These are phyloP conservation scores for Thunnus maccoyii DNA, from an alignment of 2,113 vertebrate species.

Conservation along the genomic window DNA sequence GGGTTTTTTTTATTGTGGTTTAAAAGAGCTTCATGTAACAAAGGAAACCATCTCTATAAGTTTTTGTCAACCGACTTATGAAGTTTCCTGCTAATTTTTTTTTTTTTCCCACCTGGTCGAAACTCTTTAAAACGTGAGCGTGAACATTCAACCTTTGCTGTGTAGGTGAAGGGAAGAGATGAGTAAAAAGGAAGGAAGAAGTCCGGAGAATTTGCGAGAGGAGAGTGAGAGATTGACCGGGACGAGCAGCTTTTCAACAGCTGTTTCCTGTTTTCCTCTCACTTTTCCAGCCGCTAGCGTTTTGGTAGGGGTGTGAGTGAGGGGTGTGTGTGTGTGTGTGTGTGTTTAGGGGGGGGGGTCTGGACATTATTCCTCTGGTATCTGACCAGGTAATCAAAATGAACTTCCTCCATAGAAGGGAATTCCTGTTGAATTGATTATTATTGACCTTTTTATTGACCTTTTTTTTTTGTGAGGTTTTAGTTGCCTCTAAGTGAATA, in stretches of 20 bases:
- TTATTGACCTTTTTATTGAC: background rate
- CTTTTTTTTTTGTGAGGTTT: background rate
- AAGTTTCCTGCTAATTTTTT: background rate
- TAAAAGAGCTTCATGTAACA: too few relatives aligned
- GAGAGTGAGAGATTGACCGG: constrained; percentile 36
- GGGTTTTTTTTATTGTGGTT: too few relatives aligned
- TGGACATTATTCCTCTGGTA: constrained; percentile 20
- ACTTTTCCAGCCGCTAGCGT: constrained; percentile 64
- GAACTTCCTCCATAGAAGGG: constrained; percentile 5
- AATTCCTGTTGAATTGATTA: constrained; percentile 20
- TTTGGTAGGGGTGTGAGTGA: constrained; percentile 41
- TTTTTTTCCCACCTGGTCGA: background rate
- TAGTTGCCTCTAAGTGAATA: background rate
- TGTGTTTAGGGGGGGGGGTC: background rate
- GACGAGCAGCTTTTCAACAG: constrained; percentile 60
- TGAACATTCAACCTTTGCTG: background rate
- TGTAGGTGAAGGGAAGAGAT: background rate
- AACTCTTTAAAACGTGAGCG: background rate
- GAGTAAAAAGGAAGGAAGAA: constrained; percentile 45
- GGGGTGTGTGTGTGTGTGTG: background rate
- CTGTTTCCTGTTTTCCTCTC: constrained; percentile 80
- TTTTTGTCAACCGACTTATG: too few relatives aligned
- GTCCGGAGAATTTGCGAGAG: constrained; percentile 16
- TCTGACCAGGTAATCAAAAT: constrained; percentile 54
- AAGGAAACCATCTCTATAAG: too few relatives aligned